Conservation (phyloP, 1,140 invertebrate genomes). For the Zeugodacus cucurbitae region DNA sequence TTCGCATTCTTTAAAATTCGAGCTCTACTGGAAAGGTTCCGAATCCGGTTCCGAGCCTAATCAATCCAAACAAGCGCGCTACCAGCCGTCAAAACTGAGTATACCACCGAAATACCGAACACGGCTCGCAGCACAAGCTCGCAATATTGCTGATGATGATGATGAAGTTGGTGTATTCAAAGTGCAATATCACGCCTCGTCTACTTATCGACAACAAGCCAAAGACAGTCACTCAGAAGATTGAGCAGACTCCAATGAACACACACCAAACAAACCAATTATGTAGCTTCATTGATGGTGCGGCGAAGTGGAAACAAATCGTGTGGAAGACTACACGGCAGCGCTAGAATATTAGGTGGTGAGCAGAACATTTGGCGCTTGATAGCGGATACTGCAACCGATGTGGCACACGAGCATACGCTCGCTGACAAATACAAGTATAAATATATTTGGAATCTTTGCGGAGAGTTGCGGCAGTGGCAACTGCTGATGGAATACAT, state of each 20-base stretch:
- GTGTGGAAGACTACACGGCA: neutral
- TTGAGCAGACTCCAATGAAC: neutral
- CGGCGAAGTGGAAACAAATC: neutral
- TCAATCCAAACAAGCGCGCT: neutral
- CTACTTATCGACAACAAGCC: slow-evolving; percentile 10
- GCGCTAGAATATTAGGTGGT: neutral
- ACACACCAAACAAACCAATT: neutral
- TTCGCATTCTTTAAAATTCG: too few species aligned
- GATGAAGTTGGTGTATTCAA: slow-evolving; percentile 14
- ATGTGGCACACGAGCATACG: slow-evolving; percentile 17
- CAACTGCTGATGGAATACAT: neutral
- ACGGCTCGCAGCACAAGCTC: neutral
- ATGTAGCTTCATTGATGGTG: neutral
- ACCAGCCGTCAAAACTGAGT: neutral
- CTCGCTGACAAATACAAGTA: neutral
- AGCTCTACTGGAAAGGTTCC: too few species aligned
- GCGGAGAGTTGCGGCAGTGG: neutral
- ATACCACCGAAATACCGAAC: neutral
- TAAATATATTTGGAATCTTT: neutral
- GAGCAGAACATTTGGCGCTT: neutral
- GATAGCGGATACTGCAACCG: neutral
- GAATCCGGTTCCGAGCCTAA: too few species aligned
- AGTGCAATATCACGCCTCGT: slow-evolving; percentile 41
- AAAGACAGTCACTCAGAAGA: neutral
- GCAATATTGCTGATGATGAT: neutral